Evolutionary conservation across 1,140 invertebrate genomes (phyloP).

Genomic region (Catajapyx aquilonaris): DNA sequence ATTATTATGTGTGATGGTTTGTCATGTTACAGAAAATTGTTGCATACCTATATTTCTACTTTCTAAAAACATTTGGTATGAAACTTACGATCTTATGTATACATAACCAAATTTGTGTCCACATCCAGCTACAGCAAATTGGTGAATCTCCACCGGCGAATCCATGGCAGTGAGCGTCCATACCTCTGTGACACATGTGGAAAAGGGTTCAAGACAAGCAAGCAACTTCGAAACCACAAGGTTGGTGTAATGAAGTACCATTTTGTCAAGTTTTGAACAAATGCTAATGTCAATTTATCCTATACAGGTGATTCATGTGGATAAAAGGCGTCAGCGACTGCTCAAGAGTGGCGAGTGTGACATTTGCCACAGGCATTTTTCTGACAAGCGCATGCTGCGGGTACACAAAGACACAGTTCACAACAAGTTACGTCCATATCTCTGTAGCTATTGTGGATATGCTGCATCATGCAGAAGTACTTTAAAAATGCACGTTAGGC

Average conservation of each 20-base stretch:
- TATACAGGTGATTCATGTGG: conserved; percentile 16
- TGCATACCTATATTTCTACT: no score
- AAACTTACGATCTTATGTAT: no score
- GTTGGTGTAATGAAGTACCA: conserved; percentile 15
- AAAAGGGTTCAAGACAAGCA: conserved; percentile 54
- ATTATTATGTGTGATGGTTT: no score
- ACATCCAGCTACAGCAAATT: conserved; percentile 33
- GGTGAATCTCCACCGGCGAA: conserved; percentile 41
- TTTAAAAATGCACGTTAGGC: conserved; percentile 45
- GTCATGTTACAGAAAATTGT: no score
- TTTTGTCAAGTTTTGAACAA: conserved; percentile 11
- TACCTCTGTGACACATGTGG: conserved; percentile 41
- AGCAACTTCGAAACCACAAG: conserved; percentile 40
- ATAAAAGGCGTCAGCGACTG: conserved; percentile 16
- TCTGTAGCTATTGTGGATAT: conserved; percentile 51
- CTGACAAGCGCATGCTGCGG: conserved; percentile 30
- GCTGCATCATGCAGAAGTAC: conserved; percentile 34
- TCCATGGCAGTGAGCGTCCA: conserved; percentile 36
- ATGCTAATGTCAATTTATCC: background rate
- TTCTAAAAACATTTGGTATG: no score
- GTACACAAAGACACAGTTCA: conserved; percentile 41
- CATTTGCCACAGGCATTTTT: conserved; percentile 35
- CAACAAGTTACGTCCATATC: conserved; percentile 39
- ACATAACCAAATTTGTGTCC: no score
- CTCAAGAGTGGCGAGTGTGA: conserved; percentile 23